phyloP scores from a whole-genome alignment of 2,888 invertebrate genomes.

The Prenolepis imparis region DNA sequence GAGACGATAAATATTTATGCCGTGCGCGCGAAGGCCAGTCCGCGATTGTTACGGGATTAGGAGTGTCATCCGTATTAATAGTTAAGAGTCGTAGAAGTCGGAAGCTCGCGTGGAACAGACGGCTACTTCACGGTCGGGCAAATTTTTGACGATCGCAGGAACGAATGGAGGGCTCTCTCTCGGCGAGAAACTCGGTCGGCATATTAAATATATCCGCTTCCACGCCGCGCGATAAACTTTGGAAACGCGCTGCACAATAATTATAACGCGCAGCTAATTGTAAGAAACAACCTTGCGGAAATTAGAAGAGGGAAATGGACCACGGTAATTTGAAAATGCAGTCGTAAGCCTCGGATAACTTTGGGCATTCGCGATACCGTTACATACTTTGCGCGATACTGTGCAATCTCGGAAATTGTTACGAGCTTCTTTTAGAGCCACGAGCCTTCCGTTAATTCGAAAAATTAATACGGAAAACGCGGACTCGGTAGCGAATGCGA shows the following conservation, averaged over 20 bases:
- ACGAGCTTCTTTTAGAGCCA: conserved; percentile 25
- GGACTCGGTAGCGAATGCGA: background rate
- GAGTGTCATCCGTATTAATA: conserved; percentile 67
- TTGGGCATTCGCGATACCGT: conserved; percentile 58
- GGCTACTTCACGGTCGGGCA: conserved; percentile 52
- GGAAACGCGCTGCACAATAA: conserved; percentile 61
- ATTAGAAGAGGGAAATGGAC: conserved; percentile 57
- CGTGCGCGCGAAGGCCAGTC: conserved; percentile 54
- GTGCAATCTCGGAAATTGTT: conserved; percentile 67
- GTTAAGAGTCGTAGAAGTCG: conserved; percentile 54
- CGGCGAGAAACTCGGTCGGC: conserved; percentile 58
- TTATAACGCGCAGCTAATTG: conserved; percentile 66
- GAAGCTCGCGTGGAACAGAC: conserved; percentile 11
- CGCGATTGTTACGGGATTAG: conserved; percentile 66
- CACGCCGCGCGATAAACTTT: conserved; percentile 61
- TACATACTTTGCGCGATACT: conserved; percentile 56
- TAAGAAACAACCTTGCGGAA: conserved; percentile 65
- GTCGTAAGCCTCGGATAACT: conserved; percentile 67
- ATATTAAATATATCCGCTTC: conserved; percentile 61
- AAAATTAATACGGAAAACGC: conserved; percentile 26
- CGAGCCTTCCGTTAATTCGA: conserved; percentile 24
- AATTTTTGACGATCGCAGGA: conserved; percentile 64
- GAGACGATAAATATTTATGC: conserved; percentile 74
- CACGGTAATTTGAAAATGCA: conserved; percentile 67
- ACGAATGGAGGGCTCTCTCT: background rate